Base-by-base conservation (phyloP, 2,888 invertebrate genomes). In the Anoncus sp. region DNA sequence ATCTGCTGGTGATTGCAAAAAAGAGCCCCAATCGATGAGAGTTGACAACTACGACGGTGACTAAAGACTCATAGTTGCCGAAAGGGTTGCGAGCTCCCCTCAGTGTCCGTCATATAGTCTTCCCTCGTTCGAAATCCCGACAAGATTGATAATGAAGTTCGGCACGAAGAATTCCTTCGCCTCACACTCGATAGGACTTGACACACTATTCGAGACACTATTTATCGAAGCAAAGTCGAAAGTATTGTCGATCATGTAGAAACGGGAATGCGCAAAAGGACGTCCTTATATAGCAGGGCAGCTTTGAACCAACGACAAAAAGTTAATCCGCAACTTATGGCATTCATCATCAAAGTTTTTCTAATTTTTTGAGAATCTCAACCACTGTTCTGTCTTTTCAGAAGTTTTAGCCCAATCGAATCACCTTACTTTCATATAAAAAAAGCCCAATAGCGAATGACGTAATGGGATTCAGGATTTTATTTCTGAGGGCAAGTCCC, bases 11-110 rank as follows among this genome's bases (percentile, higher is more conserved):
- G 59, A 73, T 65, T 43, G 53, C 59, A 53, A 47, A 67, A 65
- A 75, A 27, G 18, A 70, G 16, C n/a, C 27, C 51, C 59, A 63
- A 77, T 77, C 77, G 77, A 60, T 74, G 47, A 63, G 47, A 63
- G 43, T 70, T 45, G 51, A 38, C 57, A 35, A 59, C 53, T 65
- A 45, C 57, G 63, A 67, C 60, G 24, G 53, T 51, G 24, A 38
- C 6, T 20, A 49, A 38, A 16, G 16, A 24, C 27, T 62, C 49
- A 16, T 72, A 22, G 57, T 12, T 51, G 63, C 16, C 35, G 31
- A 59, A 63, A 71, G 71, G 71, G 65, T 71, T 76, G 62, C 9
- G 20, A 49, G 22, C 63, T 55, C 31, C 22, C 57, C 43, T 51
- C 49, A n/a, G n/a, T n/a, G n/a, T 24, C 35, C 72, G 20, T 40